A percentile compares a stretch with the other conserved stretches of the same genome.
These are phyloP conservation scores for Trachops cirrhosus DNA, from an alignment of 2,797 vertebrate genomes.

Conservation along the genomic window DNA sequence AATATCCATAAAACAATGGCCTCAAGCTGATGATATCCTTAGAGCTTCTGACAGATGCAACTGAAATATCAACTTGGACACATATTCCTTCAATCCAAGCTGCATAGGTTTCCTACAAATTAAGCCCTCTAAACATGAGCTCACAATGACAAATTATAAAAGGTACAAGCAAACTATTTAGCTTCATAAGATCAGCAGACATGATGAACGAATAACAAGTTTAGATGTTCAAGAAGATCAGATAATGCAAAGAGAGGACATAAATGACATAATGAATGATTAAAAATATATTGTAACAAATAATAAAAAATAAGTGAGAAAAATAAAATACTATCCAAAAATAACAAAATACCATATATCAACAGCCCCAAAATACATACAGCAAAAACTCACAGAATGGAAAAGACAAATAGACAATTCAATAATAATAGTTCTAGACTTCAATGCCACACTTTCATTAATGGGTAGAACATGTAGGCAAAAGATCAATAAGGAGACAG, in stretches of 20 bases:
- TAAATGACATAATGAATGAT: neutral
- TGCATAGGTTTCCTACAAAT: neutral
- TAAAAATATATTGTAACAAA: neutral
- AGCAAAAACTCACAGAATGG: too few species aligned
- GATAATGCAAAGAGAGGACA: neutral
- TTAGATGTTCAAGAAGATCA: neutral
- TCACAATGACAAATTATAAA: slow-evolving; percentile 22
- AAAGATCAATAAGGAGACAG: neutral
- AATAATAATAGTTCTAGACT: too few species aligned
- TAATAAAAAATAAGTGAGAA: neutral
- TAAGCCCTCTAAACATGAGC: neutral
- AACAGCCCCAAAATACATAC: neutral
- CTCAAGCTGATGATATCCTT: neutral
- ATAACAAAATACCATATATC: neutral
- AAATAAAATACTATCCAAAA: neutral
- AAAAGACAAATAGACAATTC: too few species aligned
- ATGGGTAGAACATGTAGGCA: too few species aligned
- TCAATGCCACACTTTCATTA: too few species aligned
- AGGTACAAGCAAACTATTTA: neutral
- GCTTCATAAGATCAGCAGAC: neutral
- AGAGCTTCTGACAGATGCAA: neutral
- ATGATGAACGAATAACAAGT: neutral
- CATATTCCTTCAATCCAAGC: neutral
- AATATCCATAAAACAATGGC: neutral
- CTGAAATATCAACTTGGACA: slow-evolving; percentile 27